These are phyloP conservation scores for Phylloscopus whistleri DNA, from an alignment of 2,113 vertebrate species.

Conservation along the genomic window DNA sequence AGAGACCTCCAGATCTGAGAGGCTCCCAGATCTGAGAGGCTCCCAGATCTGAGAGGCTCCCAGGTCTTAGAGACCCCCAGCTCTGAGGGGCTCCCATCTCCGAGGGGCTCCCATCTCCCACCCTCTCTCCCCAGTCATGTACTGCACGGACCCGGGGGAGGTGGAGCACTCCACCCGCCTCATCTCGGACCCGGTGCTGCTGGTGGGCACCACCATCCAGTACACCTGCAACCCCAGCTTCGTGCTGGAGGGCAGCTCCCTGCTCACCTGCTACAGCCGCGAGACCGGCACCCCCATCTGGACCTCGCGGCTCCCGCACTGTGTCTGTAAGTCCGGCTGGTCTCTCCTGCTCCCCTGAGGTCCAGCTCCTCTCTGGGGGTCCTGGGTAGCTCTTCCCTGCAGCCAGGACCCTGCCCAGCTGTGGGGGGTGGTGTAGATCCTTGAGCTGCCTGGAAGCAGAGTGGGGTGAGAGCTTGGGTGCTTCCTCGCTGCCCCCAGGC, in stretches of 20 bases:
- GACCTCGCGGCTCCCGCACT: slow-evolving; percentile 89
- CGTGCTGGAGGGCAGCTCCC: slow-evolving; percentile 90
- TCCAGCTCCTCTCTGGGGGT: too few species aligned
- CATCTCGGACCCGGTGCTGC: slow-evolving; percentile 90
- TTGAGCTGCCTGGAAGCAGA: too few species aligned
- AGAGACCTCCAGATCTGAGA: fast-evolving
- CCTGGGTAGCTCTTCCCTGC: neutral
- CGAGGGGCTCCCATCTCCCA: fast-evolving
- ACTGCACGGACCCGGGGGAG: slow-evolving; percentile 94
- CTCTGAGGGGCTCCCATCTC: neutral
- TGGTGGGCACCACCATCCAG: slow-evolving; percentile 95
- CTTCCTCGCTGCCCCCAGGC: neutral
- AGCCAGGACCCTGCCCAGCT: neutral
- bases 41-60: neutral
- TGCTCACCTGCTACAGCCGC: slow-evolving; percentile 95
- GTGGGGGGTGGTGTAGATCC: fast-evolving
- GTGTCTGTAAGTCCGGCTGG: slow-evolving; percentile 80
- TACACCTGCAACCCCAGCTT: slow-evolving; percentile 90
- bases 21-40: fast-evolving
- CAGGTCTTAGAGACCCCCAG: fast-evolving
- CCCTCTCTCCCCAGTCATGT: slow-evolving; percentile 83
- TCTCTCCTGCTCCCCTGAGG: neutral
- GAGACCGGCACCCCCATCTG: slow-evolving; percentile 96
- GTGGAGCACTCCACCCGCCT: slow-evolving; percentile 89
- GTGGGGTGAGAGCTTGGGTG: neutral